Conservation (phyloP, 2,888 invertebrate genomes). For the Tenodera sinensis region DNA sequence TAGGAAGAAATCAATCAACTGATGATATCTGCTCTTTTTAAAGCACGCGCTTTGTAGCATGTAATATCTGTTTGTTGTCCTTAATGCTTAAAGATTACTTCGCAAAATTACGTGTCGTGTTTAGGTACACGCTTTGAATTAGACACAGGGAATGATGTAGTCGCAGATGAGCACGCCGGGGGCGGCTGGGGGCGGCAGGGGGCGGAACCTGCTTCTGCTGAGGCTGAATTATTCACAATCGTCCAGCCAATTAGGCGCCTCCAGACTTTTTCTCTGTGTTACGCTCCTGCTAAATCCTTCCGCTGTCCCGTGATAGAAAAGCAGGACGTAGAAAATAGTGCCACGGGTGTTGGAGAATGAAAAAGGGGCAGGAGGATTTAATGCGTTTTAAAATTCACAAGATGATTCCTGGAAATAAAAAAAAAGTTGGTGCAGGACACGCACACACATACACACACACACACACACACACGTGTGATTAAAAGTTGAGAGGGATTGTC, state of each 20-base stretch:
- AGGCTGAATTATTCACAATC: conserved; percentile 14
- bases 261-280: conserved; percentile 7
- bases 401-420: conserved; percentile 14
- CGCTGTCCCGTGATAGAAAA: neutral
- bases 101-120: neutral
- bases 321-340: neutral
- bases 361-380: neutral
- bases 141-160: neutral
- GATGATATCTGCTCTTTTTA: neutral
- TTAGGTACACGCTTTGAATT: neutral
- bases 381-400: conserved; percentile 15
- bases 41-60: neutral
- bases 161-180: neutral
- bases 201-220: neutral
- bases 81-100: neutral
- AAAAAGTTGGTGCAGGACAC: neutral
- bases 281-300: conserved; percentile 2
- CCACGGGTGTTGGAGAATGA: neutral
- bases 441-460: neutral
- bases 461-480: neutral
- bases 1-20: neutral
- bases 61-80: neutral
- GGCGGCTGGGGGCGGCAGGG: neutral
- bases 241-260: conserved; percentile 11
- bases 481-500: conserved; percentile 10